A percentile compares a stretch with the other conserved stretches of the same genome.
Conservation (phyloP, 92 coral and sea anemone species). For the Micromussa lordhowensis region DNA sequence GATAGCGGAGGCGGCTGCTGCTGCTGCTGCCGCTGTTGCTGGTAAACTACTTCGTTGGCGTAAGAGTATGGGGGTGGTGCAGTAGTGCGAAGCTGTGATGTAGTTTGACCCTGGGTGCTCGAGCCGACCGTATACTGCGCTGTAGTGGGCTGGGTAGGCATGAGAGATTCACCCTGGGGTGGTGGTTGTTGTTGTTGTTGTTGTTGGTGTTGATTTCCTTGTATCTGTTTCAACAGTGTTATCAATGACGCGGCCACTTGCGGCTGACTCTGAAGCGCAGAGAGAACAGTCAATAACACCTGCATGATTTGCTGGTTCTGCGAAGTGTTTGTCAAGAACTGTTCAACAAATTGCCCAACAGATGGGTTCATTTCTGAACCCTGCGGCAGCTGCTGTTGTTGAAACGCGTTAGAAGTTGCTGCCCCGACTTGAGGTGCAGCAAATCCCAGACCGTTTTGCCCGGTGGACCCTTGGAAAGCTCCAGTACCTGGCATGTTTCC, state of each 20-base stretch:
- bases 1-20: constrained; percentile 23
- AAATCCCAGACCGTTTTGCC: constrained; percentile 15
- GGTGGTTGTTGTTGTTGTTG: not conserved
- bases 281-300: constrained; percentile 60
- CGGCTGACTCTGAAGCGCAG: constrained; percentile 71
- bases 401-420: not conserved
- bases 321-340: constrained; percentile 55
- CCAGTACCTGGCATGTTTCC: constrained; percentile 1
- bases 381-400: constrained; percentile 29
- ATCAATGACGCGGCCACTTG: constrained; percentile 67
- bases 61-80: constrained; percentile 9
- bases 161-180: constrained; percentile 2
- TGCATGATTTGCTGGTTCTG: constrained; percentile 75
- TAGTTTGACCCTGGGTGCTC: constrained; percentile 13
- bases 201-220: constrained; percentile 28
- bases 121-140: constrained; percentile 7
- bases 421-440: constrained; percentile 27
- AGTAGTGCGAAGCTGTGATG: constrained; percentile 14
- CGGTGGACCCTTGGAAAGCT: constrained; percentile 7
- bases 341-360: constrained; percentile 18
- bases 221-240: constrained; percentile 61
- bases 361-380: constrained; percentile 29
- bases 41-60: not conserved
- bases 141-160: constrained; percentile 1
- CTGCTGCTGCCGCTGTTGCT: constrained; percentile 33